Evolutionary conservation across 2,888 invertebrate genomes (phyloP), one percentile per base, ranked within the genome.

Genomic region (Erpobdella octoculata): DNA sequence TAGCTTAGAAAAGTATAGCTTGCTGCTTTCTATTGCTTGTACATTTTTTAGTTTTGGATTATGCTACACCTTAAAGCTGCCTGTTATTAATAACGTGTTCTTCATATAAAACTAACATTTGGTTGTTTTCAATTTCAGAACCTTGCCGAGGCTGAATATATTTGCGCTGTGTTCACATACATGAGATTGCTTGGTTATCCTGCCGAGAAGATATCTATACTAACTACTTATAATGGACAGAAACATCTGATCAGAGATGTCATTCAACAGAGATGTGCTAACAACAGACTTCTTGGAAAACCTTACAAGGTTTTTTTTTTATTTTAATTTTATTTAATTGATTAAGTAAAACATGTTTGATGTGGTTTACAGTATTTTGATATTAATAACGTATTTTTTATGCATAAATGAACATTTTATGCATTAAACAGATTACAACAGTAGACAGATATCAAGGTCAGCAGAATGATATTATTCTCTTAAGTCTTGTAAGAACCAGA

Each of bases 391-490:
- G n/a, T n/a, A n/a, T n/a, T n/a, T n/a, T n/a, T n/a, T n/a, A n/a
- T n/a, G n/a, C n/a, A n/a, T n/a, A n/a, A n/a, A n/a, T n/a, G n/a
- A n/a, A n/a, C n/a, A n/a, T n/a, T 41, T 41, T 41, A 12, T 41
- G 12, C 18, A 41, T 41, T 41, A n/a, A 6, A 35, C 76, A 85
- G 84, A 82, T 86, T 62, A 85, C 86, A 0, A 99, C 98, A 0
- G 98, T 99, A 25, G 98, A 98, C 85, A 96, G 97, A 82, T 99
- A 95, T 83, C 98, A 99, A 82, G 98, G 98, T 72, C 98, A 99
- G 81, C 98, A 99, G 85, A 99, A 99, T 84, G 98, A 99, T 84
- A 94, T 92, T 80, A 94, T 99, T 73, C 86, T 99, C 21, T 87
- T 99, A 66, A 98, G 97, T 0, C 85, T 99, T 64, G 98, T 99